Conservation (phyloP, 2,113 vertebrate genomes). For the Pygoscelis antarcticus region DNA sequence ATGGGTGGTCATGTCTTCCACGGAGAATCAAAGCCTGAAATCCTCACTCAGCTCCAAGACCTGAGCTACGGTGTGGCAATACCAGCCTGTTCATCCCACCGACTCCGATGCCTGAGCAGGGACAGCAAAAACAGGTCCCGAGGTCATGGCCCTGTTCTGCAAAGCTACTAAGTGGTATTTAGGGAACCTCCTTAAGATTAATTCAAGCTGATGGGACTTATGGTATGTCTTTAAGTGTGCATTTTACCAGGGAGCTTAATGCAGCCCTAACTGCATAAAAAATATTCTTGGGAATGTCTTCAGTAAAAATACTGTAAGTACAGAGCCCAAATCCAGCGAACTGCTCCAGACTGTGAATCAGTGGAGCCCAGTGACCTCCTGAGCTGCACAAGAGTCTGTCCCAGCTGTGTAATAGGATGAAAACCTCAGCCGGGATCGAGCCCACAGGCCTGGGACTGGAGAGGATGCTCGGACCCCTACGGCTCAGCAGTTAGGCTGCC, state of each 20-base stretch:
- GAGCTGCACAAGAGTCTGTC: neutral
- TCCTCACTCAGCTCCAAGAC: neutral
- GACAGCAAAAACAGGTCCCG: neutral
- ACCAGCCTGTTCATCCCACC: neutral
- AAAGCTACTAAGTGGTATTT: neutral
- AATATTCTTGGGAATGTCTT: neutral
- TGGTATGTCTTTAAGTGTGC: neutral
- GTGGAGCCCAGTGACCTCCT: neutral
- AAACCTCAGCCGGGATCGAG: neutral
- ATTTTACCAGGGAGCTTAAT: neutral
- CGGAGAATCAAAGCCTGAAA: neutral
- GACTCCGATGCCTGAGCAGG: neutral
- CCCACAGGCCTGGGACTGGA: neutral
- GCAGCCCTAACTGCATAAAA: neutral
- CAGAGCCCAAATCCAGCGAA: neutral
- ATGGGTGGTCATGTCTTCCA: fast-evolving
- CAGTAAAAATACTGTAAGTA: neutral
- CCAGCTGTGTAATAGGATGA: neutral
- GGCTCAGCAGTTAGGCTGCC: neutral
- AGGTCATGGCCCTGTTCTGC: neutral
- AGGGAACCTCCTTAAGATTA: neutral
- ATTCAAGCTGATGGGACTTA: neutral
- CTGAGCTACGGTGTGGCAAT: fast-evolving
- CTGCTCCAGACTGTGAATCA: neutral
- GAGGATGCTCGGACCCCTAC: fast-evolving